A percentile compares a stretch with the other conserved stretches of the same genome.
Evolutionary conservation across 2,113 vertebrate genomes (phyloP).

Genomic region (Gallinago paraguaiae): DNA sequence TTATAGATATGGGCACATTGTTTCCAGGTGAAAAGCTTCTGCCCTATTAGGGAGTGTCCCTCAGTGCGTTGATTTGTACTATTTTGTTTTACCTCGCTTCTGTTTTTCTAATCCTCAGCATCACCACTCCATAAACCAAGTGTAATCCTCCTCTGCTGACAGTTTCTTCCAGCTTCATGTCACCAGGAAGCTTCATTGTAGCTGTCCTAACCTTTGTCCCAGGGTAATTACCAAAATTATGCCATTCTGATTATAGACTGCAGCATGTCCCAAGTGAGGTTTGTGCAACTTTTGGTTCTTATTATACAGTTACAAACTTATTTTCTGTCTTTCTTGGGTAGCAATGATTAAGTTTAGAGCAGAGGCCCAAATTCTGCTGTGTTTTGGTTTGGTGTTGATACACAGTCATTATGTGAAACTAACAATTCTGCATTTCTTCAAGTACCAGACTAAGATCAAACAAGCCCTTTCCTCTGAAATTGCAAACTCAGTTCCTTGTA

Average conservation of each 20-base stretch:
- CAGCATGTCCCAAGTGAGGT: not conserved
- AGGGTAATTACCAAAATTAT: not conserved
- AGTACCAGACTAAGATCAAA: not conserved
- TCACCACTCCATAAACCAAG: not conserved
- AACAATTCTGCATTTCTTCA: not conserved
- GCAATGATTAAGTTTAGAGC: not conserved
- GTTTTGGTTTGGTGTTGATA: not conserved
- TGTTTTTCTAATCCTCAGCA: not conserved
- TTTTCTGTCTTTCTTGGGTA: not conserved
- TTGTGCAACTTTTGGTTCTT: not conserved
- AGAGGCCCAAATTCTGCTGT: not conserved
- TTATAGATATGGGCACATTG: rapidly evolving
- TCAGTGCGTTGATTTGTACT: not conserved
- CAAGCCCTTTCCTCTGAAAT: not conserved
- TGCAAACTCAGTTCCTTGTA: not conserved
- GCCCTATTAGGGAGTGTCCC: not conserved
- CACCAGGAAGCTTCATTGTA: not conserved
- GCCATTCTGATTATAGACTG: not conserved
- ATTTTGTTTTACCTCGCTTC: not conserved
- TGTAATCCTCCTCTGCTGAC: not conserved
- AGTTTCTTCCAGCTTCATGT: not conserved
- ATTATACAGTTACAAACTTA: not conserved
- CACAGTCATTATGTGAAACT: not conserved
- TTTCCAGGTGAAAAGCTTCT: not conserved
- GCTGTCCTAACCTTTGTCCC: not conserved